Percentiles rank a stretch among this genome's conserved stretches.
These are phyloP conservation scores for Melikaiella ostensackeni DNA, from an alignment of 2,888 invertebrate genomes.

Conservation along the genomic window DNA sequence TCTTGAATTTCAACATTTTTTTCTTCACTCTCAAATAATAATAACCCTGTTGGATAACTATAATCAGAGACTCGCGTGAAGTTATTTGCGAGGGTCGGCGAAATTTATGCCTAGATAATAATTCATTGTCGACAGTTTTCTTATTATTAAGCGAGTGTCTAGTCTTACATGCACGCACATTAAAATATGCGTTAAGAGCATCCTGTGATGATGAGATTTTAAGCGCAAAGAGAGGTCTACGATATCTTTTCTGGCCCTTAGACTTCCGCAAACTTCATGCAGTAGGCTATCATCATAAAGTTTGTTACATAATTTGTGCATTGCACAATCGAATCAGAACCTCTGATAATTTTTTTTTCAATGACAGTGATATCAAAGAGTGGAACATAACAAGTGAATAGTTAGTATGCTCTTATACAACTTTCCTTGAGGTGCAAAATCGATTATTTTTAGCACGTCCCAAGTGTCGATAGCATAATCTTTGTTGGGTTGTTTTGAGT, in stretches of 20 bases:
- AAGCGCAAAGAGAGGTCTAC: neutral
- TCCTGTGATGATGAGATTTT: neutral
- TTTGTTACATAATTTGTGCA: no score
- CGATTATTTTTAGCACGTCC: neutral
- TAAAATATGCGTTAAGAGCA: neutral
- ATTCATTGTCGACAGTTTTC: slow-evolving; percentile 16
- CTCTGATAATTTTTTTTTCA: no score
- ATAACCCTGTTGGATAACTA: neutral
- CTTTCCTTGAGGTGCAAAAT: neutral
- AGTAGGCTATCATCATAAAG: neutral
- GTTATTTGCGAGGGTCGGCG: neutral
- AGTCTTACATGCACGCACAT: neutral
- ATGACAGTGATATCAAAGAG: no score
- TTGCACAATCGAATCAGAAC: no score
- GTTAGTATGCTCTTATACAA: neutral
- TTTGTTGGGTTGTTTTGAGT: neutral
- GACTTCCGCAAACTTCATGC: neutral
- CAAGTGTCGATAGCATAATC: neutral
- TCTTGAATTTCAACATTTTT: neutral
- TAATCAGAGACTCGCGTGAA: slow-evolving; percentile 22
- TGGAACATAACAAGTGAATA: no score
- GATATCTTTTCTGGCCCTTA: neutral
- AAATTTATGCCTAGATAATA: slow-evolving; percentile 19
- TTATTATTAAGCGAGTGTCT: slow-evolving; percentile 16
- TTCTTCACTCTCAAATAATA: neutral